Conservation (phyloP, 2,113 vertebrate genomes). For the Anarhynchus alexandrinus region DNA sequence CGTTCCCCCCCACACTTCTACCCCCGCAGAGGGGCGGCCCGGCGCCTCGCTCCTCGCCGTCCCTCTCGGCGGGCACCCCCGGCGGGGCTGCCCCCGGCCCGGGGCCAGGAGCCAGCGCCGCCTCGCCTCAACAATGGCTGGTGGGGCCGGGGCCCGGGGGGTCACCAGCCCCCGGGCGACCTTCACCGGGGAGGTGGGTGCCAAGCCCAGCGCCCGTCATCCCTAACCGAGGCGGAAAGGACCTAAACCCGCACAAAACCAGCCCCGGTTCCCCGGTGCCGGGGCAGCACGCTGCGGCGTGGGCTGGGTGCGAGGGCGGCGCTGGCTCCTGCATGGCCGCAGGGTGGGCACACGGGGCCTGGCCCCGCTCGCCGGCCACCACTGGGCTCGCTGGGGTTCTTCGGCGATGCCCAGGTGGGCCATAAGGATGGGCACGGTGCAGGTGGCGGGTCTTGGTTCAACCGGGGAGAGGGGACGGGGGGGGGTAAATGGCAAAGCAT, state of each 20-base stretch:
- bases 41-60: background rate
- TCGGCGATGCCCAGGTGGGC: background rate
- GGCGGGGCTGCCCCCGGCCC: background rate
- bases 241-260: background rate
- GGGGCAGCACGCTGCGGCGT: background rate
- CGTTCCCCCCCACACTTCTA: no score
- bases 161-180: background rate
- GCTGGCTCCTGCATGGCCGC: background rate
- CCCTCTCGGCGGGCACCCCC: background rate
- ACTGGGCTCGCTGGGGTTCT: background rate
- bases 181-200: background rate
- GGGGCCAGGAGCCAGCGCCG: background rate
- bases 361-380: background rate
- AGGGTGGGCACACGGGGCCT: background rate
- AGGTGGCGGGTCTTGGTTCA: background rate
- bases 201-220: background rate
- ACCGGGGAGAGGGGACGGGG: background rate
- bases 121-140: constrained; percentile 13
- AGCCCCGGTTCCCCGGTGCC: background rate
- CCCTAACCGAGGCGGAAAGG: background rate
- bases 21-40: background rate
- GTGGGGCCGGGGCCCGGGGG: background rate
- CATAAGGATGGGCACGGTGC: background rate
- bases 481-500: background rate
- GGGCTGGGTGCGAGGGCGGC: background rate